Evolutionary conservation across 2,888 invertebrate genomes (phyloP), one percentile per base, ranked within the genome.

Genomic region (Lampropteryx suffumata): DNA sequence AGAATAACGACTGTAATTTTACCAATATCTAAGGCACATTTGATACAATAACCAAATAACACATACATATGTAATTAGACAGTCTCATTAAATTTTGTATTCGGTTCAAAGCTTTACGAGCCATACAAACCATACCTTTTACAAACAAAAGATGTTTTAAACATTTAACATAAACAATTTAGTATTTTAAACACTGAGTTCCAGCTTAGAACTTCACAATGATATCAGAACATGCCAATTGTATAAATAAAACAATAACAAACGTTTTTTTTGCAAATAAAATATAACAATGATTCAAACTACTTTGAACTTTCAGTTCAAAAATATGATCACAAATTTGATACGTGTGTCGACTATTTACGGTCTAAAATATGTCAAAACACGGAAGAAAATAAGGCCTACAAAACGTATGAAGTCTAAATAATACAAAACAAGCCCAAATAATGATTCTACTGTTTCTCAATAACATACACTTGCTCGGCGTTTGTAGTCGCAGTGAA

Each of bases 401-500:
- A 47, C 64, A 67, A 71, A 51, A 45, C 46, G 10, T 32, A 51
- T 57, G 57, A 59, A 21, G 34, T 42, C 14, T 12, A 59, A 64
- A 71, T 64, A 58, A 69, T 65, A 71, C 50, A 66, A 75, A 86
- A 79, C 76, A 86, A 89, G 87, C 87, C 75, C 75, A 76, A 79
- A 83, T 84, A 86, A 78, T 81, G 84, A 81, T 69, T 71, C 85
- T 85, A 87, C 82, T 70, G 74, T 67, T 73, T 64, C 72, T 65
- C 69, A 64, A 72, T 59, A 89, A 96, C 96, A 92, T 96, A 97
- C 97, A 95, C 95, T 97, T 97, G 86, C 93, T 93, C 79, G 94
- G 93, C 84, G 95, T 96, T 92, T 95, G 96, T 82, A 95, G 94
- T 90, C 96, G 94, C 92, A 96, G 93, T 79, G 96, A 94, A 93